phyloP scores from a whole-genome alignment of 2,113 vertebrate species.

The Psettodes erumei region DNA sequence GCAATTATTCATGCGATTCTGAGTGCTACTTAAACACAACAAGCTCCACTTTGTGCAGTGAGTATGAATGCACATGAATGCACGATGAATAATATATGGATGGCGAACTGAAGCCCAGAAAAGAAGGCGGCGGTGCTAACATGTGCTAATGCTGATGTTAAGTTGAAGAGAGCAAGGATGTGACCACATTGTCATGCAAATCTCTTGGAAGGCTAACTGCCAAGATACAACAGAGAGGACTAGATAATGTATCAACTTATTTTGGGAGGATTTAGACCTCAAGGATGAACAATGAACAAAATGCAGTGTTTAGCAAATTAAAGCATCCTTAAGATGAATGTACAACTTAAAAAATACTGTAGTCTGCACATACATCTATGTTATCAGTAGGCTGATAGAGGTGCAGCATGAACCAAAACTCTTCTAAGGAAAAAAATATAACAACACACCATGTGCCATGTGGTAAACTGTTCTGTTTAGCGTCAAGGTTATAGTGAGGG shows the following conservation, averaged over 20 bases:
- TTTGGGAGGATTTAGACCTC: constrained; percentile 50
- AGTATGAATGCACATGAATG: constrained; percentile 41
- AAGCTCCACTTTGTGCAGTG: constrained; percentile 41
- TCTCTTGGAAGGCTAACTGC: constrained; percentile 41
- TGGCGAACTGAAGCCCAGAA: constrained; percentile 14
- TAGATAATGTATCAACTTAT: constrained; percentile 41
- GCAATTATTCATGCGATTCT: constrained; percentile 46
- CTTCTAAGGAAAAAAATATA: constrained; percentile 1
- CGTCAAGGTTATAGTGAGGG: constrained; percentile 56
- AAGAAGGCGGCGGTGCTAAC: constrained; percentile 19
- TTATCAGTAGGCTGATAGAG: background rate
- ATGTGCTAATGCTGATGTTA: constrained; percentile 48
- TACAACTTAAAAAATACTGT: constrained; percentile 1
- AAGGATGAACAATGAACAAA: constrained; percentile 51
- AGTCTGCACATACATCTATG: background rate
- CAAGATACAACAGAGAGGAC: constrained; percentile 40
- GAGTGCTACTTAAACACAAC: constrained; percentile 55
- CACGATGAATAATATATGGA: constrained; percentile 56
- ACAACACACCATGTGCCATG: constrained; percentile 26
- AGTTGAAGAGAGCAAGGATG: constrained; percentile 49
- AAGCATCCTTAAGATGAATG: constrained; percentile 18
- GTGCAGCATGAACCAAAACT: background rate
- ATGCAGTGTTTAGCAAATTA: constrained; percentile 17
- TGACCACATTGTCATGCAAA: constrained; percentile 70
- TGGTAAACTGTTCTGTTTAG: constrained; percentile 52